phyloP scores from a whole-genome alignment of 2,888 invertebrate species.

The Agriopis marginaria region DNA sequence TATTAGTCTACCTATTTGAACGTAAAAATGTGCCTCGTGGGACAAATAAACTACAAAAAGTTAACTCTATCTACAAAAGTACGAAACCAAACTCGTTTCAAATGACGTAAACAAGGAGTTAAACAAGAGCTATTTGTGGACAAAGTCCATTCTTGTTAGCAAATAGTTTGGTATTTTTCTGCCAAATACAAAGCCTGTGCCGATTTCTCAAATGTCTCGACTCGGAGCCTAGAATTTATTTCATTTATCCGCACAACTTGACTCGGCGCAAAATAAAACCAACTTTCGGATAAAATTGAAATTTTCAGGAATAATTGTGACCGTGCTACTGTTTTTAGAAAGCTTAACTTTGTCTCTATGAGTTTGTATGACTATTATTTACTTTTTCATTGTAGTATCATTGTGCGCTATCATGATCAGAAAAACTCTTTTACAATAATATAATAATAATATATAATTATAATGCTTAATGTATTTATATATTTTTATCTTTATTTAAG shows the following conservation, averaged over 20 bases:
- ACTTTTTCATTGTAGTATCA: not conserved
- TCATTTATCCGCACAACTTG: conserved; percentile 30
- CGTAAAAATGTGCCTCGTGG: no score
- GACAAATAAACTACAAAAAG: not conserved
- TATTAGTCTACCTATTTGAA: no score
- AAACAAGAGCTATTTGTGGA: conserved; percentile 30
- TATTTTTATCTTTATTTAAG: no score
- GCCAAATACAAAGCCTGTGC: conserved; percentile 22
- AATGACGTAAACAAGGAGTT: conserved; percentile 20
- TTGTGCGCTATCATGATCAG: no score
- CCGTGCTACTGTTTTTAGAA: no score
- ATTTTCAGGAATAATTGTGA: not conserved
- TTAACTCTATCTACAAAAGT: not conserved
- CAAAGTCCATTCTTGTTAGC: conserved; percentile 28
- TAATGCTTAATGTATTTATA: no score
- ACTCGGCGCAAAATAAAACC: conserved; percentile 22
- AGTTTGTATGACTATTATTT: not conserved
- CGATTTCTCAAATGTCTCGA: conserved; percentile 31
- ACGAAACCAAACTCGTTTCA: conserved; percentile 9
- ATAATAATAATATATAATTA: no score
- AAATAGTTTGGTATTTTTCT: conserved; percentile 28
- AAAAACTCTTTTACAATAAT: no score
- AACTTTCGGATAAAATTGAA: not conserved
- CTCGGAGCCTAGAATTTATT: conserved; percentile 32
- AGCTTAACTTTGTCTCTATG: no score